Evolutionary conservation across 2,797 vertebrate species (phyloP).

Genomic region (Notamacropus eugenii): DNA sequence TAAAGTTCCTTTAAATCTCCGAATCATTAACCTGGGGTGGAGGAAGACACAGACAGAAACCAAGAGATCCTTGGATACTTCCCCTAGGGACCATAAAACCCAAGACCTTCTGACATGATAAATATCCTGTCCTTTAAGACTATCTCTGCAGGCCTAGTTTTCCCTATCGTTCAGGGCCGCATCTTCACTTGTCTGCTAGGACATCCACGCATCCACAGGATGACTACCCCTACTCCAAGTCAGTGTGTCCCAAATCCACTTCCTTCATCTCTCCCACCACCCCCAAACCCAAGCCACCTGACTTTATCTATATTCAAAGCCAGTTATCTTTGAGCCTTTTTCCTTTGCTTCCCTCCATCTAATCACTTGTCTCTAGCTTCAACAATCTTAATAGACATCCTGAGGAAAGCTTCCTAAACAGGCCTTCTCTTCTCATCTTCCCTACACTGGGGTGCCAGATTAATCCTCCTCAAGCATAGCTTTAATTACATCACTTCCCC

Average conservation of each 20-base stretch:
- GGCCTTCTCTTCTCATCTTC: background rate
- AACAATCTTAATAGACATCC: background rate
- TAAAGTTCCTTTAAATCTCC: background rate
- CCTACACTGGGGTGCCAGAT: background rate
- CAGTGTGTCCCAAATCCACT: background rate
- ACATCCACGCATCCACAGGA: background rate
- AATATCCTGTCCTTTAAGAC: background rate
- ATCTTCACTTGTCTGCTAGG: too few relatives aligned
- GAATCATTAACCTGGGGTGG: background rate
- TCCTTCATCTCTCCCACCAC: background rate
- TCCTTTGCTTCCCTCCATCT: background rate
- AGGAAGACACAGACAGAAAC: background rate
- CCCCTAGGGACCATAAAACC: background rate
- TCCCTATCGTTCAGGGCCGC: background rate
- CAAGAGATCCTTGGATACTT: background rate
- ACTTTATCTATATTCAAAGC: background rate
- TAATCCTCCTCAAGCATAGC: background rate
- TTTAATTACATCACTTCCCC: background rate
- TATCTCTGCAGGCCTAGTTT: background rate
- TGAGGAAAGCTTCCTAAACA: background rate
- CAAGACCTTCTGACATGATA: background rate
- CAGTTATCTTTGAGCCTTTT: background rate
- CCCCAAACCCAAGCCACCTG: background rate
- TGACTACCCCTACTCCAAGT: background rate
- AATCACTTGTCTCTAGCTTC: background rate